A percentile compares a stretch with the other conserved stretches of the same genome.
These are phyloP conservation scores for Aulostomus chinensis DNA, from an alignment of 2,797 vertebrate species.

Conservation along the genomic window DNA sequence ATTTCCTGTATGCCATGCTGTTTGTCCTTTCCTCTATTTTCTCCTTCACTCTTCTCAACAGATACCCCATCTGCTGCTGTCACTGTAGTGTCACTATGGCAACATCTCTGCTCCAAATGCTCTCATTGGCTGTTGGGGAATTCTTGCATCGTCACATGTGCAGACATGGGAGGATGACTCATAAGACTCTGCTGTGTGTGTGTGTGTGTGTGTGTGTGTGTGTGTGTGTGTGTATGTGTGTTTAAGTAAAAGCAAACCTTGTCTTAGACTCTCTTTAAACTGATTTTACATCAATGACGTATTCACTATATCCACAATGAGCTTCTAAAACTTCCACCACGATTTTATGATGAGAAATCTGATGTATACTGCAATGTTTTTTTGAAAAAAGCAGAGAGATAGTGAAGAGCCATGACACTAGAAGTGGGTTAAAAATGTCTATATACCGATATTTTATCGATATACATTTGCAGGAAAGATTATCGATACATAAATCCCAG, in stretches of 20 bases:
- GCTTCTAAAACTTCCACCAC: background rate
- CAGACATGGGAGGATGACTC: conserved; percentile 58
- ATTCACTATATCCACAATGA: background rate
- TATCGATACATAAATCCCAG: too few relatives aligned
- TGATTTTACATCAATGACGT: background rate
- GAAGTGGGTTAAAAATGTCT: too few relatives aligned
- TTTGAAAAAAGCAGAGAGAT: too few relatives aligned
- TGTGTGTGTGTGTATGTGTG: conserved; percentile 5
- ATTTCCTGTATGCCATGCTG: background rate
- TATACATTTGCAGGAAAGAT: too few relatives aligned
- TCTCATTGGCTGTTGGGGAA: conserved; percentile 54
- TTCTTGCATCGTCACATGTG: conserved; percentile 57
- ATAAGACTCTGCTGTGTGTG: conserved; percentile 5
- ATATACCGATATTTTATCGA: too few relatives aligned
- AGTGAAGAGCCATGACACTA: too few relatives aligned
- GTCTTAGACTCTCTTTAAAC: background rate
- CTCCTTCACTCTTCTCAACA: conserved; percentile 18
- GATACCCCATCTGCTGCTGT: conserved; percentile 59
- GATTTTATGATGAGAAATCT: too few relatives aligned
- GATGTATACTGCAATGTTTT: too few relatives aligned
- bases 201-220: conserved; percentile 14
- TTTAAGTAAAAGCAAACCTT: too few relatives aligned
- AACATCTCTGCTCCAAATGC: conserved; percentile 40
- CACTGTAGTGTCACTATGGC: conserved; percentile 59
- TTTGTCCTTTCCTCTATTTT: conserved; percentile 15